Conservation (phyloP, 2,113 vertebrate species). For the Microcebus tavaratra region DNA sequence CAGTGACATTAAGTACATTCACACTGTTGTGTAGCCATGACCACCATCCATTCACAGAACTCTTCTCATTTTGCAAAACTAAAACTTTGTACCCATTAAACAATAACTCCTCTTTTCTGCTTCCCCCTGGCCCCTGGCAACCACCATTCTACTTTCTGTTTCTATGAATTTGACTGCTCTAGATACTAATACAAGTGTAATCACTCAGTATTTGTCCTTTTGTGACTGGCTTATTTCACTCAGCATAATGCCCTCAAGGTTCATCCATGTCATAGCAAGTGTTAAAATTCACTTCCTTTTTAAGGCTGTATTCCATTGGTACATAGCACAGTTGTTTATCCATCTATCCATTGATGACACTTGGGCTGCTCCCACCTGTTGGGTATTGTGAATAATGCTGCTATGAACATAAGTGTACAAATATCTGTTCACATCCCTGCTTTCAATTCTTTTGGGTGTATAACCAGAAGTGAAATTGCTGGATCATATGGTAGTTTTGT, state of each 20-base stretch:
- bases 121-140: neutral
- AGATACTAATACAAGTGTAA: neutral
- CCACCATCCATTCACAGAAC: neutral
- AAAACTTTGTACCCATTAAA: neutral
- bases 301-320: neutral
- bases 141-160: neutral
- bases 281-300: neutral
- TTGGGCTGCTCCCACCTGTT: neutral
- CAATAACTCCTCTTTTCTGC: too few species aligned
- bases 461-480: neutral
- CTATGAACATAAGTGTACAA: neutral
- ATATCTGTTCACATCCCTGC: neutral
- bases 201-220: neutral
- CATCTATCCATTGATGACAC: neutral
- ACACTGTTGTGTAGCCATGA: rapidly evolving
- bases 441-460: neutral
- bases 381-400: neutral
- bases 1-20: neutral
- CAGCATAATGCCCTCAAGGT: neutral
- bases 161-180: rapidly evolving
- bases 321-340: neutral
- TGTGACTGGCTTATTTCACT: neutral
- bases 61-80: neutral
- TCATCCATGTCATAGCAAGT: neutral
- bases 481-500: neutral